Conservation (phyloP, 1,140 invertebrate species). For the Phthorimaea operculella region DNA sequence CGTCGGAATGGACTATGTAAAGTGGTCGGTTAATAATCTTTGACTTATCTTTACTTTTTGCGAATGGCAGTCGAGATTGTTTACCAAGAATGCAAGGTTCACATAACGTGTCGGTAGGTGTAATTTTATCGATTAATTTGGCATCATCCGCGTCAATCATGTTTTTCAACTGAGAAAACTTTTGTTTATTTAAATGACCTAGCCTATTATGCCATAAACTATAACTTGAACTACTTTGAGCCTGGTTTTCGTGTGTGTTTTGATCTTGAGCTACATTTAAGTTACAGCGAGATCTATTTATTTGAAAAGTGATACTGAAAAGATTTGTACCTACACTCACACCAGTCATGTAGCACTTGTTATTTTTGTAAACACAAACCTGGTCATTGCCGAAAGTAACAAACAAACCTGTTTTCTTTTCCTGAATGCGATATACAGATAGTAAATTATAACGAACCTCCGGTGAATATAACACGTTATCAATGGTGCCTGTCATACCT, state of each 20-base stretch:
- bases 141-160: background rate
- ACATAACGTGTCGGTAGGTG: slow-evolving; percentile 3
- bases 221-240: background rate
- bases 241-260: background rate
- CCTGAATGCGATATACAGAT: slow-evolving; percentile 6
- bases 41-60: background rate
- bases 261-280: background rate
- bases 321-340: background rate
- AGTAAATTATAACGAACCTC: slow-evolving; percentile 10
- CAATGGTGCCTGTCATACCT: slow-evolving; percentile 7
- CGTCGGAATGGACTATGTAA: background rate
- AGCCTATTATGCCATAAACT: slow-evolving; percentile 8
- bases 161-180: background rate
- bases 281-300: slow-evolving; percentile 1
- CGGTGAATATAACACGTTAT: slow-evolving; percentile 7
- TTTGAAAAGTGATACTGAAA: background rate
- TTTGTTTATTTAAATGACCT: slow-evolving; percentile 9
- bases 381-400: background rate
- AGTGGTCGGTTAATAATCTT: background rate
- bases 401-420: slow-evolving; percentile 1
- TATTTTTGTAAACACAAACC: background rate
- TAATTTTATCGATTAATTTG: slow-evolving; percentile 3
- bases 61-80: background rate
- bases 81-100: background rate
- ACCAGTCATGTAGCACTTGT: background rate